A percentile compares a stretch with the other conserved stretches of the same genome.
Conservation (phyloP, 1,140 invertebrate genomes). For the Ceratina australensis region DNA sequence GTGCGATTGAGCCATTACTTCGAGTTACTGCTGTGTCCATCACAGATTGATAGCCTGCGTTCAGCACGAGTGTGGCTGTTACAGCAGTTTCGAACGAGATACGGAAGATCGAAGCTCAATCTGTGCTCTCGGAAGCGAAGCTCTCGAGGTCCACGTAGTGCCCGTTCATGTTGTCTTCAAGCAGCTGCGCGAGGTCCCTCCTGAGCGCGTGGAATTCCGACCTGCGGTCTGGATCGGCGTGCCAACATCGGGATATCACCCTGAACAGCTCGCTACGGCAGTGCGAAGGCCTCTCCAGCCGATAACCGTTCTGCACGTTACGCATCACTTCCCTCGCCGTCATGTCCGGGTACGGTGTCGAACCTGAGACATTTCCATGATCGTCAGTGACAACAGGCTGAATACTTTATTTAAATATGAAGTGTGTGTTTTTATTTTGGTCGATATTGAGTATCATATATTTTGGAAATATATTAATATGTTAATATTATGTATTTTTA, state of each 20-base stretch:
- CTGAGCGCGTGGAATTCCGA: conserved; percentile 86
- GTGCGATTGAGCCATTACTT: no score
- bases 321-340: conserved; percentile 88
- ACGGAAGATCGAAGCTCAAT: no score
- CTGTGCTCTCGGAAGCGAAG: conserved; percentile 85
- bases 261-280: conserved; percentile 88
- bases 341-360: conserved; percentile 90
- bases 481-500: no score
- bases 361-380: conserved; percentile 83
- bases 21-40: no score
- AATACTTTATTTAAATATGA: no score
- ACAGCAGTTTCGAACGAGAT: no score
- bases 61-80: no score
- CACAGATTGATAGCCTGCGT: no score
- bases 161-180: conserved; percentile 85
- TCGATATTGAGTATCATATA: no score
- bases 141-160: conserved; percentile 90
- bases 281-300: conserved; percentile 87
- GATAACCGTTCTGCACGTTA: conserved; percentile 86
- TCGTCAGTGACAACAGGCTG: no score
- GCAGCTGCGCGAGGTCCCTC: conserved; percentile 84
- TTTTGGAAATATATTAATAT: no score
- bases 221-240: conserved; percentile 86
- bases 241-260: conserved; percentile 88
- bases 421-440: no score